These are phyloP conservation scores for Desoria tigrina DNA, from an alignment of 2,888 invertebrate genomes.

Conservation along the genomic window DNA sequence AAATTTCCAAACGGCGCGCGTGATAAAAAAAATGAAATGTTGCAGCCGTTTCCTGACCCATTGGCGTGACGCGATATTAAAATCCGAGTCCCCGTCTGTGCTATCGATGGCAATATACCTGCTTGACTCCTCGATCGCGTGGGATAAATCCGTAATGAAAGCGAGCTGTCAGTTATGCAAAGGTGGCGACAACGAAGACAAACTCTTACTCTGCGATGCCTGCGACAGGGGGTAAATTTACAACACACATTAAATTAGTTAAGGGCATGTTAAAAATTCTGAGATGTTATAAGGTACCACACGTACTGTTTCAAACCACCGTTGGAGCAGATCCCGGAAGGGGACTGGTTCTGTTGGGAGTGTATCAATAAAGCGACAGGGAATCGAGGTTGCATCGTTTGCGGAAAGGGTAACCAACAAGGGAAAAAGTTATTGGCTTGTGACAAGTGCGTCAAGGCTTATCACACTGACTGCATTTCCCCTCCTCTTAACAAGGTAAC, in stretches of 20 bases:
- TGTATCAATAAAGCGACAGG: conserved; percentile 68
- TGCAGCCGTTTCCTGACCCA: conserved; percentile 55
- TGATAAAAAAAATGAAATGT: conserved; percentile 5
- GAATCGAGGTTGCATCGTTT: conserved; percentile 73
- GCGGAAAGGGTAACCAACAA: conserved; percentile 68
- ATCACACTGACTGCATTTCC: conserved; percentile 90
- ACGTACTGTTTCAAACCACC: conserved; percentile 97
- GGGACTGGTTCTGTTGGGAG: conserved; percentile 76
- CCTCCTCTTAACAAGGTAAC: conserved; percentile 79
- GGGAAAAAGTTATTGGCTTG: conserved; percentile 77
- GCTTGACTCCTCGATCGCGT: conserved; percentile 88
- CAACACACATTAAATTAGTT: too few relatives aligned
- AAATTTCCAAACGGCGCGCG: too few relatives aligned
- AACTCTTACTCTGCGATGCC: conserved; percentile 90
- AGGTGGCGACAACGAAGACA: conserved; percentile 93
- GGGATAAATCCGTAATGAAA: conserved; percentile 99
- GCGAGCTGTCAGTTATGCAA: conserved; percentile 98
- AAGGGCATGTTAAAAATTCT: too few relatives aligned
- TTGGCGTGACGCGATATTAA: conserved; percentile 87
- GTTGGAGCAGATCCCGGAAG: conserved; percentile 94
- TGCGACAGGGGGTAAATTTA: conserved; percentile 98
- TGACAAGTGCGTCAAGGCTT: conserved; percentile 85
- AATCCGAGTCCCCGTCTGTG: conserved; percentile 84
- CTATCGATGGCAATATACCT: conserved; percentile 85
- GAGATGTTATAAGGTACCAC: too few relatives aligned